Base-by-base conservation (phyloP, 1,140 invertebrate species). In the Linepithema humile region DNA sequence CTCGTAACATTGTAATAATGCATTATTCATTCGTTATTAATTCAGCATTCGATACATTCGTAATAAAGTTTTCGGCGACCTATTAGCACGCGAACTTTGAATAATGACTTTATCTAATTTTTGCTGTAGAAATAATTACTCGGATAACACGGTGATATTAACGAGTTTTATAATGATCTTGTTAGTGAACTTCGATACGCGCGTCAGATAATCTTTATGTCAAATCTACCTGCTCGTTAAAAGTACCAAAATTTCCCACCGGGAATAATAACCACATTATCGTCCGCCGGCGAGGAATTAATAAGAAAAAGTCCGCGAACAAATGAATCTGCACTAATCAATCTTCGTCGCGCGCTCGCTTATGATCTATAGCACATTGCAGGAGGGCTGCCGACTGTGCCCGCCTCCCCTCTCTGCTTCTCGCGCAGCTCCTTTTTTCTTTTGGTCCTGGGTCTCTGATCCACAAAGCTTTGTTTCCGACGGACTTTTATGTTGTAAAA, bases 281-380 rank as follows among this genome's bases (percentile, higher is more conserved):
- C 43, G 45, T 74, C 20, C 38, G 15, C 9, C 23, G 40, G 20
- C 23, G 40, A 32, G 20, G n/a, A 62, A 55, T 74, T 74, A 60
- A 60, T 82, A 82, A 74, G 78, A 59, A 82, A 82, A 74, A 62
- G 38, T 53, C 69, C 17, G 23, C 55, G 69, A 82, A 74, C 45
- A 82, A 74, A 82, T 72, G 78, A 82, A 82, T 82, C 29, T 32
- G 69, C 20, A 20, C 57, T 74, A 82, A 82, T 82, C 78, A 74
- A 82, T 82, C 78, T 74, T 82, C 69, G 78, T 82, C 69, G 53
- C 29, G 12, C 29, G 26, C n/a, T 57, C 29, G n/a, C 40, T 82
- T 60, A 60, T 62, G 55, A 82, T 60, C 40, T 73, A 60, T 40
- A 40, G 78, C 78, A 35, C 29, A 59, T 60, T 59, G 78, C 69